A percentile compares a stretch with the other conserved stretches of the same genome.
These are phyloP conservation scores for Anaspis maculata DNA, from an alignment of 2,888 invertebrate genomes.

Conservation along the genomic window DNA sequence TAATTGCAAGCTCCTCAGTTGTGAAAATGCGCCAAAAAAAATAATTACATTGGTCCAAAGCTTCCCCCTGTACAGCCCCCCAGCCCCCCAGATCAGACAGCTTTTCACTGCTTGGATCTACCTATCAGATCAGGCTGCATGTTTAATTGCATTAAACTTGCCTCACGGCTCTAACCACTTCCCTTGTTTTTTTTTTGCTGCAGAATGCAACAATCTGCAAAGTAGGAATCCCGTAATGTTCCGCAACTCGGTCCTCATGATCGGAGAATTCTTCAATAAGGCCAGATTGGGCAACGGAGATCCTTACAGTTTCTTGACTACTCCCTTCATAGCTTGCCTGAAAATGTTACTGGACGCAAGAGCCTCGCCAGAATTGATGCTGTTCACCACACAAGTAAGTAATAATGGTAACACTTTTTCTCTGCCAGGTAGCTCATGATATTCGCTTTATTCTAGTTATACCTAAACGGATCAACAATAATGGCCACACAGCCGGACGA, in stretches of 20 bases:
- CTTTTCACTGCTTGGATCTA: too few species aligned
- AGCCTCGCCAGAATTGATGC: slow-evolving; percentile 36
- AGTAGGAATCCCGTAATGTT: slow-evolving; percentile 28
- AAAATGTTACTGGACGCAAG: slow-evolving; percentile 38
- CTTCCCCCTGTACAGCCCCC: too few species aligned
- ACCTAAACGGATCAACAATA: slow-evolving; percentile 34
- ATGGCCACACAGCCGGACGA: slow-evolving; percentile 26
- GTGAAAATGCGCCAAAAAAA: too few species aligned
- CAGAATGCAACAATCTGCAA: slow-evolving; percentile 21
- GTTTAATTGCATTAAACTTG: too few species aligned
- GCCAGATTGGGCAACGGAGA: slow-evolving; percentile 27
- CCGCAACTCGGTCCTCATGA: slow-evolving; percentile 36
- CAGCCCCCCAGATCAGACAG: too few species aligned
- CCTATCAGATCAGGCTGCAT: too few species aligned
- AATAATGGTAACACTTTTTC: slow-evolving; percentile 2
- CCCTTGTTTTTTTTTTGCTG: slow-evolving; percentile 5
- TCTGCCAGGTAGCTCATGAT: slow-evolving; percentile 16
- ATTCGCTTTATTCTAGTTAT: too few species aligned
- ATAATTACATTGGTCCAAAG: too few species aligned
- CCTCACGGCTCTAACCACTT: neutral
- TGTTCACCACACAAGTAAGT: slow-evolving; percentile 39
- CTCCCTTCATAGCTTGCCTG: slow-evolving; percentile 37
- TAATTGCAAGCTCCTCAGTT: too few species aligned
- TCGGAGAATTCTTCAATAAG: slow-evolving; percentile 37
- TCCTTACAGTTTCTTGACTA: slow-evolving; percentile 26